These are phyloP conservation scores for Brachionus rubens DNA, from an alignment of 1,140 invertebrate species.

Conservation along the genomic window DNA sequence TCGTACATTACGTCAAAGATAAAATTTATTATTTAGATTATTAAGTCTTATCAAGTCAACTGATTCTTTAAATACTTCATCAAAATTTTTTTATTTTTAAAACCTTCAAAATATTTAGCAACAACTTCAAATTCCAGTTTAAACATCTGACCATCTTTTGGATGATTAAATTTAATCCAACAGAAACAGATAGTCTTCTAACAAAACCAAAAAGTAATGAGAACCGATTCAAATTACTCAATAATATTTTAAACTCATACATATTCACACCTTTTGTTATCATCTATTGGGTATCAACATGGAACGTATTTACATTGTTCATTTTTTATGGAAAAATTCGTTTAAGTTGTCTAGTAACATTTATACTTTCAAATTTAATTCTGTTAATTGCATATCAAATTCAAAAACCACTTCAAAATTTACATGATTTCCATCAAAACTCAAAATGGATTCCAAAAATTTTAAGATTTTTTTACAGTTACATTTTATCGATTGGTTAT, in stretches of 20 bases:
- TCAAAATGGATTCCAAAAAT: neutral
- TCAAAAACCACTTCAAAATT: neutral
- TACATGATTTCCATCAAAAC: neutral
- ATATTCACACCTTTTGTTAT: slow-evolving; percentile 9
- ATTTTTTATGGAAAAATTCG: neutral
- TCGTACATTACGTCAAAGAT: no score
- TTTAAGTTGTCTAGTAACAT: neutral
- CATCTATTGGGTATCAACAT: slow-evolving; percentile 1
- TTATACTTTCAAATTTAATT: neutral
- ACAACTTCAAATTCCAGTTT: no score
- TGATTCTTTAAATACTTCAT: no score
- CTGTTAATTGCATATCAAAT: neutral
- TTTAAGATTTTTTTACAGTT: neutral
- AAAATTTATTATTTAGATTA: no score
- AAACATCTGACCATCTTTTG: no score
- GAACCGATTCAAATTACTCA: neutral
- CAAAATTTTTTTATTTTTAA: no score
- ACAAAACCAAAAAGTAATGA: no score
- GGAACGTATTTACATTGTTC: neutral
- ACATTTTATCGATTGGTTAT: neutral
- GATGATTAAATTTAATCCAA: no score
- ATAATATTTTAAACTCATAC: neutral
- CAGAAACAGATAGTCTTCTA: no score
- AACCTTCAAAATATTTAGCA: no score
- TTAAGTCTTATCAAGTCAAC: no score